Percentiles rank a stretch among this genome's conserved stretches.
Evolutionary conservation across 2,797 vertebrate species (phyloP).

Genomic region (Lates japonicus): DNA sequence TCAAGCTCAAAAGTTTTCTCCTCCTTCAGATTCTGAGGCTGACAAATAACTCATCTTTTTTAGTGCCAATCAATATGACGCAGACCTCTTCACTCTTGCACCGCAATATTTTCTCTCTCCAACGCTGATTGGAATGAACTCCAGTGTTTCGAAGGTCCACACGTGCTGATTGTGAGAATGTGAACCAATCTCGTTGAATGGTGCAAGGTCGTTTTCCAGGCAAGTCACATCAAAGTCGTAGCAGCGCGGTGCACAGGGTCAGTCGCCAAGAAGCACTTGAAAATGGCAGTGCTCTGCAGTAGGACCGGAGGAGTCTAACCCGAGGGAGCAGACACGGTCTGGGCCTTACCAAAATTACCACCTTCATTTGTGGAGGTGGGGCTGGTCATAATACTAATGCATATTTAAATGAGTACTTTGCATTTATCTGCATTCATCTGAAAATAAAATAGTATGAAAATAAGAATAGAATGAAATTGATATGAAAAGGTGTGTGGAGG

Average conservation of each 20-base stretch:
- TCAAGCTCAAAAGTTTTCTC: slow-evolving; percentile 78
- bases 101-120: slow-evolving; percentile 61
- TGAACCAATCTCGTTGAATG: slow-evolving; percentile 59
- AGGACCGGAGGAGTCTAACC: slow-evolving; percentile 40
- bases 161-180: slow-evolving; percentile 72
- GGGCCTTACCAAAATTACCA: slow-evolving; percentile 72
- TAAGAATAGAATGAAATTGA: slow-evolving; percentile 54
- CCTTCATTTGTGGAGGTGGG: slow-evolving; percentile 51
- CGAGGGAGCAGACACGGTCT: slow-evolving; percentile 59
- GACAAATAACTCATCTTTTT: slow-evolving; percentile 83
- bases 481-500: slow-evolving; percentile 60
- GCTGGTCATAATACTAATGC: slow-evolving; percentile 75
- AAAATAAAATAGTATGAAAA: slow-evolving; percentile 77
- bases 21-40: slow-evolving; percentile 72
- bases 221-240: slow-evolving; percentile 61
- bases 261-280: slow-evolving; percentile 60
- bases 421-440: slow-evolving; percentile 86
- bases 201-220: slow-evolving; percentile 50
- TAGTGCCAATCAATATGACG: slow-evolving; percentile 80
- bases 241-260: slow-evolving; percentile 33
- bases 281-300: slow-evolving; percentile 5
- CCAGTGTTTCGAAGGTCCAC: slow-evolving; percentile 64
- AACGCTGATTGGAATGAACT: slow-evolving; percentile 84
- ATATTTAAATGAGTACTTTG: slow-evolving; percentile 88
- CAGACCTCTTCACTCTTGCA: slow-evolving; percentile 62